Base-by-base conservation (phyloP, 2,888 invertebrate species). In the Pristionchus arcanus region DNA sequence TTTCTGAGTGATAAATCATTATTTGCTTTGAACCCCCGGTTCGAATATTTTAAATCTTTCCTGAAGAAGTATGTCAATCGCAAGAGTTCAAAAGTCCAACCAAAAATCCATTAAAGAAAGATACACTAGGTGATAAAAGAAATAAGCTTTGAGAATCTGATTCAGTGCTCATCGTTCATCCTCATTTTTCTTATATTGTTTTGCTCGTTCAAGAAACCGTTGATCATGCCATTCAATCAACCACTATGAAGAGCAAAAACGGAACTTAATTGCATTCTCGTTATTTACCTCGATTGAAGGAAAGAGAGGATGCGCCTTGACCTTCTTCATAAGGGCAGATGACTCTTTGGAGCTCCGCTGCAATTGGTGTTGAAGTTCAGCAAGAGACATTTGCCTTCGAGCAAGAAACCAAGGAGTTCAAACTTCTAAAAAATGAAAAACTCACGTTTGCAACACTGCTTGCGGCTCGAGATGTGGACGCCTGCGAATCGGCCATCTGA, bases 271-370 rank as follows among this genome's bases (percentile, higher is more conserved):
- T 83, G 28, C 55, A 83, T 16, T n/a, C n/a, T 53, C 83, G 55
- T 83, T 83, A 83, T 85, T 2, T 55, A 85, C 84, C 84, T 85
- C 84, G 25, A 85, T 85, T 7, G 84, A 34, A 4, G 84, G 84
- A 19, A 85, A 59, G 34, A 85, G 84, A 0, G 84, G 84, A 85
- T 85, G 84, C 59, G 37, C 13, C 34, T 85, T 85, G 59, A 85
- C 34, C 59, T 59, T 85, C n/a, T 55, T 55, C 7, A 34, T 28
- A 19, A 37, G 34, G 21, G 37, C 84, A 19, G 59, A 11, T 25
- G 37, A 31, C n/a, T 55, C 59, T 25, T 81, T 81, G 9, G 49
- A n/a, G 16, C 25, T 11, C 0, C 0, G n/a, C 81, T 81, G 81
- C 81, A 81, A 49, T 28, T 28, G 19, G 16, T n/a, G 7, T 63